These are phyloP conservation scores for Uria lomvia DNA, from an alignment of 2,113 vertebrate genomes.

Conservation along the genomic window DNA sequence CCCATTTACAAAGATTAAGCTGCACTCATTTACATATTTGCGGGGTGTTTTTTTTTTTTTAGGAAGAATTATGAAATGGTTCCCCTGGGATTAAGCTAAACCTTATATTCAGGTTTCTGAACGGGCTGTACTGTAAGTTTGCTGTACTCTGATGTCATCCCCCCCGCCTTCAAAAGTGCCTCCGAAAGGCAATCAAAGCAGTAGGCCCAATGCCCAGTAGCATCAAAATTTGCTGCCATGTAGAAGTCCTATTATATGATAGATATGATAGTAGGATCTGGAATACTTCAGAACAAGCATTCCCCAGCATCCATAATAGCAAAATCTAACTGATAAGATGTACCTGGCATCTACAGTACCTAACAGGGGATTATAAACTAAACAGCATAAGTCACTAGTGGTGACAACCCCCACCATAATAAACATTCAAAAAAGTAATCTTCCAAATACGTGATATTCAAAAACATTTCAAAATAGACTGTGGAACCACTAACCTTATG, in stretches of 20 bases:
- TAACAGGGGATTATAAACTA: neutral
- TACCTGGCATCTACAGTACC: rapidly evolving
- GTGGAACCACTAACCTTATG: neutral
- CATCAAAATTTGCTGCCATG: neutral
- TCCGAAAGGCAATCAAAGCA: neutral
- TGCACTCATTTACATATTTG: neutral
- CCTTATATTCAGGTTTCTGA: neutral
- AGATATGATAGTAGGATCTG: neutral
- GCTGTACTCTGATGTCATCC: neutral
- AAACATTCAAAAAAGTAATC: neutral
- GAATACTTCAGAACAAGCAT: neutral
- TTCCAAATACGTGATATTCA: neutral
- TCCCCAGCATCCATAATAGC: neutral
- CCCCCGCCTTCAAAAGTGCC: neutral
- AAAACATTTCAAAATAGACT: neutral
- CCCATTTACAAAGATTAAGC: neutral
- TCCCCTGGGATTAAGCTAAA: neutral
- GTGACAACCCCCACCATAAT: neutral
- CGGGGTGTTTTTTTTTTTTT: neutral
- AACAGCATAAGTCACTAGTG: rapidly evolving
- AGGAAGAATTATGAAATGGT: neutral
- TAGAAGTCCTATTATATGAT: neutral
- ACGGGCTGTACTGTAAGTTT: neutral
- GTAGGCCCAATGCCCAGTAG: neutral
- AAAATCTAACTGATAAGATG: neutral